Evolutionary conservation across 2,888 invertebrate genomes (phyloP).

Genomic region (Sphinx pinastri): DNA sequence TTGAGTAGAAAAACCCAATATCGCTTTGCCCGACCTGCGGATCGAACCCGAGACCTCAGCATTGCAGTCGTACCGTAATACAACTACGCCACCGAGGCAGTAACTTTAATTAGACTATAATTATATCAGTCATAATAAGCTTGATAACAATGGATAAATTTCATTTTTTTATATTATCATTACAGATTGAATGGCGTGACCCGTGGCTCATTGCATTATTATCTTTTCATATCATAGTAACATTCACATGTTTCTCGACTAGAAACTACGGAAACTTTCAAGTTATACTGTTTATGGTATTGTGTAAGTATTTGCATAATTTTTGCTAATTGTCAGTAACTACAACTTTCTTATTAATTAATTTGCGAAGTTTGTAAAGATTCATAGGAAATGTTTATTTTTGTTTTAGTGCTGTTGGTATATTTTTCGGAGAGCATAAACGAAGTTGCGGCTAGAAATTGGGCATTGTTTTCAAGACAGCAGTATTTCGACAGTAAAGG

Average conservation of each 20-base stretch:
- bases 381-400: slow-evolving; percentile 4
- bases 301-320: slow-evolving; percentile 85
- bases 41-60: too few species aligned
- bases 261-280: slow-evolving; percentile 94
- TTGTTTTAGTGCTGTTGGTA: slow-evolving; percentile 90
- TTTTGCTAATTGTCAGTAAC: not conserved
- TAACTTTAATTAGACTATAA: not conserved
- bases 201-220: slow-evolving; percentile 93
- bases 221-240: slow-evolving; percentile 89
- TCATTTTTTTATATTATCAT: slow-evolving; percentile 42
- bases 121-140: slow-evolving; percentile 11
- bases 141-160: slow-evolving; percentile 14
- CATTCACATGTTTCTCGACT: slow-evolving; percentile 91
- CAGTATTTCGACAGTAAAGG: slow-evolving; percentile 98
- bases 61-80: too few species aligned
- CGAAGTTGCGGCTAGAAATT: slow-evolving; percentile 93
- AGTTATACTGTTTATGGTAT: slow-evolving; percentile 90
- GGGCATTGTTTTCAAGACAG: slow-evolving; percentile 94
- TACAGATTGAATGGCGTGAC: slow-evolving; percentile 95
- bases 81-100: not conserved
- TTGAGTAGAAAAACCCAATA: too few species aligned
- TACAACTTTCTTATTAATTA: not conserved
- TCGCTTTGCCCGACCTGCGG: too few species aligned
- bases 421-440: slow-evolving; percentile 96
- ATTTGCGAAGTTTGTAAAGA: not conserved